Evolutionary conservation across 2,797 vertebrate species (phyloP).

Genomic region (Nyctalus aviator): DNA sequence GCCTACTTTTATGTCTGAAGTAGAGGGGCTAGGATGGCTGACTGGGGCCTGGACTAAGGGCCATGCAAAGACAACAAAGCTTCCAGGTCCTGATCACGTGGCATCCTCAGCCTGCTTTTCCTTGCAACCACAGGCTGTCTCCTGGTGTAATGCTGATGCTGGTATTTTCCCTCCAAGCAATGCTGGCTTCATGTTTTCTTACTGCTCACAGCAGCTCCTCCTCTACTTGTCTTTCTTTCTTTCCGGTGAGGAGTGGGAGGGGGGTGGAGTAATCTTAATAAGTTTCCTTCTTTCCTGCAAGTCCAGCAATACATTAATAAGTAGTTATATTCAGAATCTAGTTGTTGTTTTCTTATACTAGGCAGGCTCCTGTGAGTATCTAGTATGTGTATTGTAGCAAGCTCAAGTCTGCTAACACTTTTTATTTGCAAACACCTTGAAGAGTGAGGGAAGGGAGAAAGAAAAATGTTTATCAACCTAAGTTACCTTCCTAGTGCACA

Average conservation of each 20-base stretch:
- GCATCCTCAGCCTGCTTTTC: neutral
- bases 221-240: neutral
- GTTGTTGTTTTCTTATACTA: neutral
- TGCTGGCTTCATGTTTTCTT: neutral
- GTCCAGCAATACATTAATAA: neutral
- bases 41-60: neutral
- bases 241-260: accelerated
- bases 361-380: neutral
- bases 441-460: neutral
- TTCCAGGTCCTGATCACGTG: neutral
- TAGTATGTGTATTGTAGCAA: neutral
- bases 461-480: neutral
- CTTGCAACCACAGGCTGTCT: neutral
- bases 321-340: neutral
- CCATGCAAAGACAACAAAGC: neutral
- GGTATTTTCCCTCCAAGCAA: neutral
- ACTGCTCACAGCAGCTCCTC: neutral
- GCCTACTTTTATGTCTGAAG: neutral
- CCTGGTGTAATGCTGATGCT: neutral
- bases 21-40: neutral
- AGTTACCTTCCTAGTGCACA: neutral
- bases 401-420: neutral
- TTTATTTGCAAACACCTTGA: neutral
- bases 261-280: neutral
- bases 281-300: neutral